Evolutionary conservation across 1,140 invertebrate species (phyloP).

Genomic region (Papilio polyxenes): DNA sequence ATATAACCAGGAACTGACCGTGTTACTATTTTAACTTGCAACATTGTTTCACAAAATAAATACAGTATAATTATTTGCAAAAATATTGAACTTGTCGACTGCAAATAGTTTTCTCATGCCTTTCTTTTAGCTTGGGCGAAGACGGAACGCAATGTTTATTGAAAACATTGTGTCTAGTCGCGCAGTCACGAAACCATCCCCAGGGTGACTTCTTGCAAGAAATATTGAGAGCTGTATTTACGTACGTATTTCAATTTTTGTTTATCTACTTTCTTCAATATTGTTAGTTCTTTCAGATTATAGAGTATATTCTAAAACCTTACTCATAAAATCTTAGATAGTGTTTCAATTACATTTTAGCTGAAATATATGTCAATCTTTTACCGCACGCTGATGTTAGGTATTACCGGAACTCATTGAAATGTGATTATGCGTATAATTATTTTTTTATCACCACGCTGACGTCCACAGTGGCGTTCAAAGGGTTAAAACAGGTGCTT

Average conservation of each 20-base stretch:
- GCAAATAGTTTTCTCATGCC: slow-evolving; percentile 14
- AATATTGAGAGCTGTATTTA: slow-evolving; percentile 82
- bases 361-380: too few species aligned
- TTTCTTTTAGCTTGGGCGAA: slow-evolving; percentile 58
- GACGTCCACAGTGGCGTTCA: too few species aligned
- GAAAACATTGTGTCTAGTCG: slow-evolving; percentile 82
- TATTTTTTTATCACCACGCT: too few species aligned
- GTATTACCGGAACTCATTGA: too few species aligned
- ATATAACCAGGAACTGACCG: neutral
- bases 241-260: slow-evolving; percentile 74
- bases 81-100: slow-evolving; percentile 22
- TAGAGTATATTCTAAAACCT: too few species aligned
- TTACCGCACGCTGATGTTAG: too few species aligned
- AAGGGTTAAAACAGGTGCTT: too few species aligned
- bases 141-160: slow-evolving; percentile 81
- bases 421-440: too few species aligned
- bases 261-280: slow-evolving; percentile 10
- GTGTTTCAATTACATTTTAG: neutral
- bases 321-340: slow-evolving; percentile 40
- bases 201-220: slow-evolving; percentile 81
- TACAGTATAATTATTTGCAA: slow-evolving; percentile 30
- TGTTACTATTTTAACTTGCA: neutral
- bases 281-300: slow-evolving; percentile 43
- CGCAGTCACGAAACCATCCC: slow-evolving; percentile 68
- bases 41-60: neutral